phyloP scores from a whole-genome alignment of 2,797 vertebrate species.

The Protosalanx chinensis region DNA sequence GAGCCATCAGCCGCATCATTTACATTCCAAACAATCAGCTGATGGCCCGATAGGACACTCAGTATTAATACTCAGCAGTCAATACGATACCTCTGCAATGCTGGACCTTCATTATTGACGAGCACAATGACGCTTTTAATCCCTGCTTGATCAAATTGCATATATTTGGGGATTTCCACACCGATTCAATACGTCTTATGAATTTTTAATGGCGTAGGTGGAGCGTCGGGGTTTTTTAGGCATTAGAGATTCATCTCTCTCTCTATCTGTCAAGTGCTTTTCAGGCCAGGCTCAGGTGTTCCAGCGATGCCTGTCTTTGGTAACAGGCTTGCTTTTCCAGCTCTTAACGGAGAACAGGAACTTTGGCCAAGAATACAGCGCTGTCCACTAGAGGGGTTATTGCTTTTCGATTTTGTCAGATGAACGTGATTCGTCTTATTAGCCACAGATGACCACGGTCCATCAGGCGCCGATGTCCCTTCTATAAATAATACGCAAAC shows the following conservation, averaged over 20 bases:
- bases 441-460: background rate
- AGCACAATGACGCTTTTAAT: constrained; percentile 76
- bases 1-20: constrained; percentile 93
- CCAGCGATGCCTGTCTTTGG: constrained; percentile 23
- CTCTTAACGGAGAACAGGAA: background rate
- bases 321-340: constrained; percentile 1
- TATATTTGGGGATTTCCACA: constrained; percentile 77
- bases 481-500: constrained; percentile 50
- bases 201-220: constrained; percentile 72
- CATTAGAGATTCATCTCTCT: constrained; percentile 44
- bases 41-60: constrained; percentile 83
- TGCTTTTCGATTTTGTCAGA: no score
- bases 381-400: no score
- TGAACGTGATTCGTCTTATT: no score
- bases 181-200: constrained; percentile 71
- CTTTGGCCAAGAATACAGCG: background rate
- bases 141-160: constrained; percentile 74
- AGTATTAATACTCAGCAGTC: constrained; percentile 86
- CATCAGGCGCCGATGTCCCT: background rate
- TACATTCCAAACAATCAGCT: constrained; percentile 97
- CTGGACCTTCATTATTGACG: constrained; percentile 78
- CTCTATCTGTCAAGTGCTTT: constrained; percentile 18
- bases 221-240: constrained; percentile 31
- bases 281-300: constrained; percentile 10
- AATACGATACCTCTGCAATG: constrained; percentile 76